These are phyloP conservation scores for Todiramphus saurophagus DNA, from an alignment of 2,113 vertebrate species.

Conservation along the genomic window DNA sequence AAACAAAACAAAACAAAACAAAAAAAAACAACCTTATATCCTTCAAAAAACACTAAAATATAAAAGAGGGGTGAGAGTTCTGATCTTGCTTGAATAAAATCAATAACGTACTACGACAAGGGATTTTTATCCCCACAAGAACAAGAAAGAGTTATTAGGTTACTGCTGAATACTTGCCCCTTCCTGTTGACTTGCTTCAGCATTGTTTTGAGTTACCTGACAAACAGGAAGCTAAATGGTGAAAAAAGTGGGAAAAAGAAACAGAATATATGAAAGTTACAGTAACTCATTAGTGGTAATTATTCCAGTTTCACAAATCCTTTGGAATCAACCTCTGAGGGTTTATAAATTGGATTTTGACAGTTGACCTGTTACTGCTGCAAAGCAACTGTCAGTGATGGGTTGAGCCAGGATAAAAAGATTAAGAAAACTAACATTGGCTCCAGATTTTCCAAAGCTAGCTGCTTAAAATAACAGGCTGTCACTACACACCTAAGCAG, in stretches of 20 bases:
- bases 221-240: background rate
- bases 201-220: background rate
- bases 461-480: background rate
- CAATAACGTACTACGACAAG: background rate
- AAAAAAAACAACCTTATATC: background rate
- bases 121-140: background rate
- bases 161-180: background rate
- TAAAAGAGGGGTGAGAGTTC: rapidly evolving
- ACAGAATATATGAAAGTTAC: background rate
- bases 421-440: background rate
- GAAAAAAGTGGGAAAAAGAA: background rate
- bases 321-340: background rate
- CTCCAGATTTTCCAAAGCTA: background rate
- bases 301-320: background rate
- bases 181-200: background rate
- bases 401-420: background rate
- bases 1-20: no score
- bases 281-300: background rate
- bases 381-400: background rate
- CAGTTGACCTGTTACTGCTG: background rate
- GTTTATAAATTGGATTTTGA: background rate
- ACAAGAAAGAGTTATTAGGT: background rate
- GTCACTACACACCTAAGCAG: background rate
- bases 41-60: background rate
- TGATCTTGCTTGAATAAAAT: background rate